Conservation (phyloP, 1,140 invertebrate genomes). For the Zaprionus davidi region DNA sequence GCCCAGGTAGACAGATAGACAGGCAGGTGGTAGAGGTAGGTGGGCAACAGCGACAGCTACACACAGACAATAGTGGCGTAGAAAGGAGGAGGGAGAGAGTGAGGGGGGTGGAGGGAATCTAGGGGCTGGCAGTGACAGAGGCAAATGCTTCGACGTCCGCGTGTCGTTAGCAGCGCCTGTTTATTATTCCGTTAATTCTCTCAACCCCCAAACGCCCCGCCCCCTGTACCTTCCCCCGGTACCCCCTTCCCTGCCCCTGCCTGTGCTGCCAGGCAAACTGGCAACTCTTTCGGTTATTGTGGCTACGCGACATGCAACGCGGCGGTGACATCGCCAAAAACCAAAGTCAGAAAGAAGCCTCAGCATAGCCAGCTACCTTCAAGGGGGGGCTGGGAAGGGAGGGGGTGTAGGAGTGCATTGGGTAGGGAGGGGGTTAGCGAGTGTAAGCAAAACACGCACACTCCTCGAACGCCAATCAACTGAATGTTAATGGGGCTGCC, state of each 20-base stretch:
- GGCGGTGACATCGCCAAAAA: constrained; percentile 79
- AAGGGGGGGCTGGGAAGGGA: neutral
- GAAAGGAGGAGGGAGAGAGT: too few relatives aligned
- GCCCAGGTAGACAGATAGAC: constrained; percentile 22
- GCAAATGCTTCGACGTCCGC: constrained; percentile 43
- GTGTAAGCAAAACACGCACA: constrained; percentile 47
- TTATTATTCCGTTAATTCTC: constrained; percentile 81
- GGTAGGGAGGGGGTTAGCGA: neutral
- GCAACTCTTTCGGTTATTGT: constrained; percentile 56
- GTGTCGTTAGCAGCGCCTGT: constrained; percentile 82
- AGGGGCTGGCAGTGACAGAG: neutral
- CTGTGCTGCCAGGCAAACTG: constrained; percentile 36
- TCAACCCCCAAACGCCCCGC: constrained; percentile 7
- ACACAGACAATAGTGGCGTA: neutral
- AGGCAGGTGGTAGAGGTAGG: neutral
- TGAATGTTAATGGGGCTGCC: constrained; percentile 34
- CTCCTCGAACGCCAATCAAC: constrained; percentile 36
- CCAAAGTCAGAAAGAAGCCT: constrained; percentile 26
- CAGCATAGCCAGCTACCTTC: constrained; percentile 11
- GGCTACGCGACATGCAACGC: constrained; percentile 70
- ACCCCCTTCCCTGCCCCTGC: neutral
- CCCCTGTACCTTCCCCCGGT: neutral
- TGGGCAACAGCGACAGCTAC: neutral
- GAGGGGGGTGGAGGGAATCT: neutral
- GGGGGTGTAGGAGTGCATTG: neutral